Evolutionary conservation across 2,888 invertebrate species (phyloP).

Genomic region (Macaria notata): DNA sequence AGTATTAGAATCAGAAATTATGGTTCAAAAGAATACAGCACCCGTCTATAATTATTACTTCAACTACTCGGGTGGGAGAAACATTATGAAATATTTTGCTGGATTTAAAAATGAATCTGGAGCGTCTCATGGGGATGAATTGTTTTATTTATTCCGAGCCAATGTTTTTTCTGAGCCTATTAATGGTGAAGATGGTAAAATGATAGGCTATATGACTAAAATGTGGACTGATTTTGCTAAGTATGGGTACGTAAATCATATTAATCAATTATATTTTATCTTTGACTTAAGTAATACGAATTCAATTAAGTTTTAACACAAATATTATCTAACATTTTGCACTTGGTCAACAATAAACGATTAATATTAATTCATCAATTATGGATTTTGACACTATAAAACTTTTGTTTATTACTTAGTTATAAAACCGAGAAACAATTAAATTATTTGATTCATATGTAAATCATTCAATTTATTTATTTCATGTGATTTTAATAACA

Average conservation of each 20-base stretch:
- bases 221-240: slow-evolving; percentile 75
- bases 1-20: slow-evolving; percentile 56
- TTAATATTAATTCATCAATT: too few relatives aligned
- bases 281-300: too few relatives aligned
- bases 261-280: too few relatives aligned
- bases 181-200: slow-evolving; percentile 45
- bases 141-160: slow-evolving; percentile 63
- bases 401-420: too few relatives aligned
- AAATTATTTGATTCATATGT: too few relatives aligned
- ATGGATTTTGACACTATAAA: too few relatives aligned
- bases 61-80: slow-evolving; percentile 62
- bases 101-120: slow-evolving; percentile 51
- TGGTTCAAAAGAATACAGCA: slow-evolving; percentile 39
- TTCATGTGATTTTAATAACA: too few relatives aligned
- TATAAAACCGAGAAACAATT: too few relatives aligned
- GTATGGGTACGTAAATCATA: slow-evolving; percentile 52
- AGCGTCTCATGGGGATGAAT: slow-evolving; percentile 68
- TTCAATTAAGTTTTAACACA: too few relatives aligned
- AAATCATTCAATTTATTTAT: too few relatives aligned
- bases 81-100: slow-evolving; percentile 52
- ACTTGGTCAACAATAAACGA: too few relatives aligned
- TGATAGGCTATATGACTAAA: slow-evolving; percentile 60
- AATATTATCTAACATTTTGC: too few relatives aligned
- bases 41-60: slow-evolving; percentile 65
- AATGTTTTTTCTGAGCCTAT: slow-evolving; percentile 54